Evolutionary conservation across 1,140 invertebrate species (phyloP), one percentile per base, ranked within the genome.

Genomic region (Episyrphus balteatus): DNA sequence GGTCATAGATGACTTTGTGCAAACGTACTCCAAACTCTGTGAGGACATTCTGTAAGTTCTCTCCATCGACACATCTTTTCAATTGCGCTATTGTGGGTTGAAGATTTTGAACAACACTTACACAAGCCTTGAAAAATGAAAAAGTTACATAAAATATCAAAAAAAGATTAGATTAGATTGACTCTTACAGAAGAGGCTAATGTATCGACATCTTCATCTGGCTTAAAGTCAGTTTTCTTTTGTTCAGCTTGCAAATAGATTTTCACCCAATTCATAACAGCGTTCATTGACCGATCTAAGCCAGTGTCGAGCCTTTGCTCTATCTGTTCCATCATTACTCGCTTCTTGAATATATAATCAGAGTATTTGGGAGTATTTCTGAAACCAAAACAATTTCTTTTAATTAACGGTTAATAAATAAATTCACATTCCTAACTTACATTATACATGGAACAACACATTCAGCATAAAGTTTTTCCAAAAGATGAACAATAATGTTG

Each of bases 181-280:
- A 34, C 11, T 21, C 0, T 71, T 70, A 82, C 81, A 5, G 78
- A 70, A 21, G 85, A 88, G 8, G 81, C 80, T 19, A 88, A 68
- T 1, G 84, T 88, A 57, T 88, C 83, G 6, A 84, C 79, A 57
- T 88, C 85, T 6, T 76, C 84, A 69, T 98, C 95, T 0, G 93
- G 92, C 61, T 90, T 95, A 57, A 95, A 98, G 68, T 98, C 95
- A 1, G 83, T 86, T 66, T 96, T 96, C 65, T 91, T 92, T 71
- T 99, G 95, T 66, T 98, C 93, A 5, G 78, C 83, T 68, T 92
- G 84, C 2, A 99, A 73, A 59, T 94, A 85, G 41, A 90, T 74
- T 71, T 88, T 88, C 0, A 96, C 84, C 88, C 92, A 98, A 15
- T 86, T 85, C 48, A 90, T 81, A 18, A 97, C 82, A 0, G 92